phyloP scores from a whole-genome alignment of 1,140 invertebrate species.

The Yoshiicerus persimilis region DNA sequence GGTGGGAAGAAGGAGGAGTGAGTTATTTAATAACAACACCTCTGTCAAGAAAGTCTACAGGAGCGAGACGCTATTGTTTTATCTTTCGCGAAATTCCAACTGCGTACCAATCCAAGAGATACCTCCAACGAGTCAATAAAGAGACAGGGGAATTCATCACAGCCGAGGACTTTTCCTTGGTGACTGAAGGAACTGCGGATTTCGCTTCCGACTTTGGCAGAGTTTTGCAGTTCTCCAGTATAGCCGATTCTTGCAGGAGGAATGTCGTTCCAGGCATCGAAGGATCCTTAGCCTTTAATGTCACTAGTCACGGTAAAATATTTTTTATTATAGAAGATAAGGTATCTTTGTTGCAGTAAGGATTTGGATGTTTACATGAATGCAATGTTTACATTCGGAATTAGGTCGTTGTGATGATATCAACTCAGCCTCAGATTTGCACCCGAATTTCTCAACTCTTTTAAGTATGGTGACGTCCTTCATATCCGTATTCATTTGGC shows the following conservation, averaged over 20 bases:
- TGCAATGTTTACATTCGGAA: background rate
- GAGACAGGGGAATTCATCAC: background rate
- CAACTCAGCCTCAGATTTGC: background rate
- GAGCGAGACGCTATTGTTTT: constrained; percentile 64
- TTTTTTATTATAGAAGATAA: background rate
- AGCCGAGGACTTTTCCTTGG: background rate
- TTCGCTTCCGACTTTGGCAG: constrained; percentile 23
- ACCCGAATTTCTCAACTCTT: background rate
- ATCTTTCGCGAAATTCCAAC: constrained; percentile 58
- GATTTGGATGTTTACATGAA: too few relatives aligned
- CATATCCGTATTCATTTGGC: background rate
- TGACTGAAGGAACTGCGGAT: background rate
- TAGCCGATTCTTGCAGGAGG: constrained; percentile 46
- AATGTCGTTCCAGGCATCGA: constrained; percentile 43
- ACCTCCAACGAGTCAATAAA: background rate
- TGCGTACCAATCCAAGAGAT: background rate
- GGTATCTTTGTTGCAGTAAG: background rate
- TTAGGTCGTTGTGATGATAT: constrained; percentile 8
- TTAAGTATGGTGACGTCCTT: background rate
- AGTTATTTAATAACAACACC: constrained; percentile 76
- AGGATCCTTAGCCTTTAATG: constrained; percentile 45
- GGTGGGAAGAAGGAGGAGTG: constrained; percentile 69
- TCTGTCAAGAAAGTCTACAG: constrained; percentile 60
- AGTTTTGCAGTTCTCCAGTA: constrained; percentile 36
- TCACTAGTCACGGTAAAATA: constrained; percentile 45